Base-by-base conservation (phyloP, 2,797 vertebrate species). In the Esox lucius region DNA sequence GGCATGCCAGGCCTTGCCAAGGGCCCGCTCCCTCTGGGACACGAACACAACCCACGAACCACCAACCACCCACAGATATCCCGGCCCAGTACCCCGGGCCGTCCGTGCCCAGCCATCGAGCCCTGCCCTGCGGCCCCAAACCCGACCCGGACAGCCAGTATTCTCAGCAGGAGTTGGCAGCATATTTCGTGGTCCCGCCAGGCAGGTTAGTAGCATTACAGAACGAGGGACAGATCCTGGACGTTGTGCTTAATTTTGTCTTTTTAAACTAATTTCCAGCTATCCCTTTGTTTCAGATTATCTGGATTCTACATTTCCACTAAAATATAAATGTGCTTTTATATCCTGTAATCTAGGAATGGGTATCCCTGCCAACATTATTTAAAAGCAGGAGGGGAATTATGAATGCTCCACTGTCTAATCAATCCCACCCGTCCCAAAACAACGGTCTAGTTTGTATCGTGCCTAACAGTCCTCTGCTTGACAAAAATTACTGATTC, bases 151-250 rank as follows among this genome's bases (percentile, higher is more conserved):
- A 74, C 48, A 26, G 24, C n/a, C 69, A n/a, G 28, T 31, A 33
- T 15, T 24, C 46, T 17, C 16, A 1, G n/a, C 24, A 31, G 17
- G 28, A 53, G 49, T 31, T 49, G 49, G 28, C 56, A 81, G 74
- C 83, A 84, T 84, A 84, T 84, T 81, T 74, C 80, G 46, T 22
- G 39, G 24, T 26, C 39, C 35, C 59, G n/a, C 56, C 56, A 59
- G 12, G n/a, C 56, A 59, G 56, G 22, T 9, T 59, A 22, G 53
- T 22, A 22, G n/a, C n/a, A 59, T 9, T 59, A 59, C n/a, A 22
- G 53, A 59, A 59, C 59, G 53, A 59, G n/a, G 53, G 53, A 59
- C 53, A 8, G 53, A 22, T 22, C n/a, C n/a, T 59, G 53, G 53
- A 56, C 56, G 22, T 3, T 7, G 42, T 35, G 33, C 33, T 5